A percentile compares a stretch with the other conserved stretches of the same genome.
These are phyloP conservation scores for Catamblyrhynchus diadema DNA, from an alignment of 2,797 vertebrate genomes.

Conservation along the genomic window DNA sequence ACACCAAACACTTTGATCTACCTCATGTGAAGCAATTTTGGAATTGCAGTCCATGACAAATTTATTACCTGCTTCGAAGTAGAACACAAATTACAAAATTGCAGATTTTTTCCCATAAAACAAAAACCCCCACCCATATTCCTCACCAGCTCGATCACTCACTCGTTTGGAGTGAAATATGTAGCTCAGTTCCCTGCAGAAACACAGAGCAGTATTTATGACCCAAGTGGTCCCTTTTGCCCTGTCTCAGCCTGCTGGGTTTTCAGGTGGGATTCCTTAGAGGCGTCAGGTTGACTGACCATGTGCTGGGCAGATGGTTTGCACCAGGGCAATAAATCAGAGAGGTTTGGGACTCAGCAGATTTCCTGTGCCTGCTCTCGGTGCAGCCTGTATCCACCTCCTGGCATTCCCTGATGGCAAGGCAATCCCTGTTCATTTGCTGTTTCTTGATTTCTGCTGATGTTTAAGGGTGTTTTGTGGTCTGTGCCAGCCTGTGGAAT, in stretches of 20 bases:
- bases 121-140: background rate
- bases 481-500: background rate
- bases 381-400: fast-evolving
- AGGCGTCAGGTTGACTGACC: background rate
- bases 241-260: background rate
- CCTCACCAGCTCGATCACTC: background rate
- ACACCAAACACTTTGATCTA: background rate
- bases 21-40: background rate
- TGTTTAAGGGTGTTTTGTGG: fast-evolving
- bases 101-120: background rate
- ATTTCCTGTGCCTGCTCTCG: background rate
- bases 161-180: background rate
- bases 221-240: background rate
- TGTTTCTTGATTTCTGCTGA: background rate
- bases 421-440: background rate
- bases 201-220: background rate
- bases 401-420: background rate
- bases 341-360: background rate
- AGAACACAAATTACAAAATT: background rate
- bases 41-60: background rate
- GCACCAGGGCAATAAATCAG: background rate
- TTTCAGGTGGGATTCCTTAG: background rate
- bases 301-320: background rate
- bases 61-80: background rate
- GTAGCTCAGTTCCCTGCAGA: background rate